phyloP scores from a whole-genome alignment of 2,113 vertebrate genomes.

The Rallus limicola region DNA sequence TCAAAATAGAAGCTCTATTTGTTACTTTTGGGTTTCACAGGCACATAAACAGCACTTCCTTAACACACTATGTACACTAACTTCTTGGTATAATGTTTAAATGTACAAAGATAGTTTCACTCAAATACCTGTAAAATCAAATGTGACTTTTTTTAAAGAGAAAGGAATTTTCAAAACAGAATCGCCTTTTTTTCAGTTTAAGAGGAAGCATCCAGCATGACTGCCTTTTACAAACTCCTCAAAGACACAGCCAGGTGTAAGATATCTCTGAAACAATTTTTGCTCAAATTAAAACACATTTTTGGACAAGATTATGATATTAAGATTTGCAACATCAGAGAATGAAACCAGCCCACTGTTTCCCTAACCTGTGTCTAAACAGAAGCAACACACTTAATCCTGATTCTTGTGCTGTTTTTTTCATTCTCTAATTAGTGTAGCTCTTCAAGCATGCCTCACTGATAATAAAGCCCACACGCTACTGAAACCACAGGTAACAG shows the following conservation, averaged over 20 bases:
- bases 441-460: background rate
- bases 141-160: background rate
- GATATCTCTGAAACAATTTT: background rate
- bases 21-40: background rate
- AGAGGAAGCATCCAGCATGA: background rate
- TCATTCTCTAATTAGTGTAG: background rate
- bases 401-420: background rate
- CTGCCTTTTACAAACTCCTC: background rate
- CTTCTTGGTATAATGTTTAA: background rate
- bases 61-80: background rate
- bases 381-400: background rate
- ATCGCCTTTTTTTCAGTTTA: background rate
- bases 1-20: background rate
- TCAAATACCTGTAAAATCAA: background rate
- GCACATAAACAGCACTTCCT: background rate
- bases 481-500: background rate
- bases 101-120: background rate
- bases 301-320: background rate
- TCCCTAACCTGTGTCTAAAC: background rate
- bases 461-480: background rate
- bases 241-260: background rate
- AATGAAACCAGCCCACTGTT: background rate
- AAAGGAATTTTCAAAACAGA: background rate
- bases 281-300: background rate
- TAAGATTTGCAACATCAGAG: background rate